Base-by-base conservation (phyloP, 2,797 vertebrate species). In the Epinephelus malabaricus region DNA sequence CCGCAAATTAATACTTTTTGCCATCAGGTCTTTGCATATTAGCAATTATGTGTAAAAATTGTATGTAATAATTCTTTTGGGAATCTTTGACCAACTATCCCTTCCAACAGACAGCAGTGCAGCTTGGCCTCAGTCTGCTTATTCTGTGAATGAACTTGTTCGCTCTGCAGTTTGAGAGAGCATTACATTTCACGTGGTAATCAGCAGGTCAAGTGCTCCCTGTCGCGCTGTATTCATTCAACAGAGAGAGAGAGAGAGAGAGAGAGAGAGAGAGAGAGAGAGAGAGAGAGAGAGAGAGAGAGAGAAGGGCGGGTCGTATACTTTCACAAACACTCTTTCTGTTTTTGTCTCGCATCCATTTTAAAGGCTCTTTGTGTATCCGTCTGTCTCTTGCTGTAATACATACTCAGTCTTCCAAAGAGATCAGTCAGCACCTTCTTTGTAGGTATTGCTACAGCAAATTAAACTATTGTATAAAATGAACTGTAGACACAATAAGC, bases 131-230 rank as follows among this genome's bases (percentile, higher is more conserved):
- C 62, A 15, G 34, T 19, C 61, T 71, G 62, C 38, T 18, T 15
- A 45, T 18, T 9, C 21, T 34, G 56, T 63, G 58, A 73, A 73
- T 54, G 13, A 34, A 76, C 67, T 40, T 9, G 1, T 6, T 56
- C 6, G 0, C 40, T 34, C 10, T 58, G 45, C 47, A 47, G 49
- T 27, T 50, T 47, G 34, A 62, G 45, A 66, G 0, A 74, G 15
- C 71, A 66, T 50, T 14, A 34, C 47, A 13, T 67, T 74, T 70
- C 61, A 58, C 38, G 53, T 74, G 61, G 64, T 59, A 65, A 73
- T 60, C 53, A 73, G 55, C 12, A 45, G 65, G 65, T 74, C 49
- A 40, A 69, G 54, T 56, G 69, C 38, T 71, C 51, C 61, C 60
- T 7, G 27, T 46, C 13, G 19, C 17, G 2, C 58, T 21, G 45